phyloP scores from a whole-genome alignment of 1,140 invertebrate genomes.

The Amyelois transitella region DNA sequence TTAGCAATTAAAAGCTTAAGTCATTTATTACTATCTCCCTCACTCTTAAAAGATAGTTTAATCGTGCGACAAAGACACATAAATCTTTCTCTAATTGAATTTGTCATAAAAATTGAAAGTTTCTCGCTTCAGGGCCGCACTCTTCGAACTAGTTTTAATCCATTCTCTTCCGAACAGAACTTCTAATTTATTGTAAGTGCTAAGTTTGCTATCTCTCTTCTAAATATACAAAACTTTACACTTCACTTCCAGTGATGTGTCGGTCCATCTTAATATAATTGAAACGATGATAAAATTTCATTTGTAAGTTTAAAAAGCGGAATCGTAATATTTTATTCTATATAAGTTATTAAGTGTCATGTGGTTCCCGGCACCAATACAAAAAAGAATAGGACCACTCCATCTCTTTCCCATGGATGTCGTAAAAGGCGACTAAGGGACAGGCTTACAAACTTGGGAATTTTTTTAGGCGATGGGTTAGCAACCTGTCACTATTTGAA shows the following conservation, averaged over 20 bases:
- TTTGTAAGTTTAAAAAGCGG: no score
- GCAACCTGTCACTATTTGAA: no score
- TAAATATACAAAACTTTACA: slow-evolving; percentile 56
- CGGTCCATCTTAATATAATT: slow-evolving; percentile 31
- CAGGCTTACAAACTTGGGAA: no score
- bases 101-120: slow-evolving; percentile 74
- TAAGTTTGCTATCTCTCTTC: slow-evolving; percentile 60
- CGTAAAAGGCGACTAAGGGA: no score
- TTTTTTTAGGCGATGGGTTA: no score
- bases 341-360: no score
- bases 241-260: slow-evolving; percentile 48
- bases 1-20: slow-evolving; percentile 45
- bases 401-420: no score
- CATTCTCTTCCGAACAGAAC: slow-evolving; percentile 66
- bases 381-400: no score
- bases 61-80: slow-evolving; percentile 46
- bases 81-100: slow-evolving; percentile 68
- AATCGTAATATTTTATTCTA: no score
- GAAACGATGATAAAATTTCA: no score
- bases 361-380: no score
- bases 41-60: slow-evolving; percentile 29
- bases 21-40: slow-evolving; percentile 34
- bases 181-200: slow-evolving; percentile 73
- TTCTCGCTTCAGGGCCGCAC: slow-evolving; percentile 52
- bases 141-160: slow-evolving; percentile 69